Evolutionary conservation across 1,140 invertebrate species (phyloP).

Genomic region (Drosophila nikananu): DNA sequence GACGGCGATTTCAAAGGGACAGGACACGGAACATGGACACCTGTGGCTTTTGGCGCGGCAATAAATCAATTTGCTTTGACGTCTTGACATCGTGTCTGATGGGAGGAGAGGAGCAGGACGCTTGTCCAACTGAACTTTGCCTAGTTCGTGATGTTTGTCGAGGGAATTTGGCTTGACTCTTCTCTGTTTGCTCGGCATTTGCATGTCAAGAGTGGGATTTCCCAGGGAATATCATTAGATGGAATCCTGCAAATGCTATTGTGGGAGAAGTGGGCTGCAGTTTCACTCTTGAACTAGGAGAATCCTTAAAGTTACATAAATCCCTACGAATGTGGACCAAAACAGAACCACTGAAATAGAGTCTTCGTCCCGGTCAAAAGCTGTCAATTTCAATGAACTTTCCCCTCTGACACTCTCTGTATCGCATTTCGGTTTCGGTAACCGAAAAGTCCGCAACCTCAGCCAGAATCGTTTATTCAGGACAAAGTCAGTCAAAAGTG

Average conservation of each 20-base stretch:
- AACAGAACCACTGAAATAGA: slow-evolving; percentile 11
- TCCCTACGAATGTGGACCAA: too few species aligned
- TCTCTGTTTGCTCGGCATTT: slow-evolving; percentile 27
- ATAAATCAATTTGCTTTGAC: slow-evolving; percentile 64
- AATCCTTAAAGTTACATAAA: neutral
- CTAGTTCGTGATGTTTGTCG: slow-evolving; percentile 43
- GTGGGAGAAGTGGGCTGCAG: neutral
- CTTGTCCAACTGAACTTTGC: slow-evolving; percentile 19
- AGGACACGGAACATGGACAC: slow-evolving; percentile 44
- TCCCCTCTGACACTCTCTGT: slow-evolving; percentile 6
- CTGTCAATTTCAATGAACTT: slow-evolving; percentile 45
- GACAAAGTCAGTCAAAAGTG: slow-evolving; percentile 50
- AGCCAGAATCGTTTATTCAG: slow-evolving; percentile 29
- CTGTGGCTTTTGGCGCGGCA: slow-evolving; percentile 57
- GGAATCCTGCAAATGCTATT: neutral
- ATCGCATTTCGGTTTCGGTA: slow-evolving; percentile 31
- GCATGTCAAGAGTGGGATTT: slow-evolving; percentile 13
- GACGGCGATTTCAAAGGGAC: slow-evolving; percentile 19
- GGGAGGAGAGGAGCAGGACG: slow-evolving; percentile 5
- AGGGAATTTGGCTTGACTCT: slow-evolving; percentile 29
- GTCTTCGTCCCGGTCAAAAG: slow-evolving; percentile 8
- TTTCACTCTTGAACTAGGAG: neutral
- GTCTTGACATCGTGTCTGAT: slow-evolving; percentile 55
- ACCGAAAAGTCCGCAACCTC: slow-evolving; percentile 16
- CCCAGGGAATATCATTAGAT: neutral